Conservation (phyloP, 2,888 invertebrate genomes). For the Ormyrus labotus region DNA sequence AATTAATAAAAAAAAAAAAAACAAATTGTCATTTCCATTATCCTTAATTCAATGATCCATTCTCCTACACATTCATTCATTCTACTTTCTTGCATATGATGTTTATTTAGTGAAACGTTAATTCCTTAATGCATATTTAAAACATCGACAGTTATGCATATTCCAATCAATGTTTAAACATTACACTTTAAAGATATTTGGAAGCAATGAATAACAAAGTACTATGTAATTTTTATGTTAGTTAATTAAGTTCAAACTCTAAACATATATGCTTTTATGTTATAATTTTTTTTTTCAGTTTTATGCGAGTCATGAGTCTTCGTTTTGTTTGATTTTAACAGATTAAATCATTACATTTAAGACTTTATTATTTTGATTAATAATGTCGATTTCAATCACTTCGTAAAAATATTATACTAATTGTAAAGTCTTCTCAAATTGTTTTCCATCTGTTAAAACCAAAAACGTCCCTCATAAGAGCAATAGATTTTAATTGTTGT, state of each 20-base stretch:
- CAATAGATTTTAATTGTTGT: slow-evolving; percentile 48
- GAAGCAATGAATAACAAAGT: slow-evolving; percentile 53
- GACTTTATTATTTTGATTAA: slow-evolving; percentile 38
- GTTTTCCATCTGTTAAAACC: slow-evolving; percentile 47
- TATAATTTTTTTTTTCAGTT: slow-evolving; percentile 28
- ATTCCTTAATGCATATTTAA: slow-evolving; percentile 45
- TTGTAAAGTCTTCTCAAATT: slow-evolving; percentile 14
- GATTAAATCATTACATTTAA: slow-evolving; percentile 45
- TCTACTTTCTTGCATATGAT: slow-evolving; percentile 43
- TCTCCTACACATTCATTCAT: slow-evolving; percentile 41
- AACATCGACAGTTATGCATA: slow-evolving; percentile 47
- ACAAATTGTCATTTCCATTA: slow-evolving; percentile 30
- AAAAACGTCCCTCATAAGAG: slow-evolving; percentile 46
- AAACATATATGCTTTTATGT: slow-evolving; percentile 28
- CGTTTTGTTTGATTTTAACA: slow-evolving; percentile 49
- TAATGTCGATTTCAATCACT: slow-evolving; percentile 36
- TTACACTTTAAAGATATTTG: slow-evolving; percentile 46
- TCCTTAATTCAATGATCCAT: slow-evolving; percentile 23
- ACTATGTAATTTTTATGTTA: slow-evolving; percentile 36
- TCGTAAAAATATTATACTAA: slow-evolving; percentile 26
- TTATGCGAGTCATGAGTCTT: slow-evolving; percentile 40
- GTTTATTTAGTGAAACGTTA: slow-evolving; percentile 38
- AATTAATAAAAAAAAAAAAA: slow-evolving; percentile 42
- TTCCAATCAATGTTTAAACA: slow-evolving; percentile 47
- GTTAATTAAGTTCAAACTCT: slow-evolving; percentile 42